Evolutionary conservation across 2,888 invertebrate genomes (phyloP).

Genomic region (Caenorhabditis afra): DNA sequence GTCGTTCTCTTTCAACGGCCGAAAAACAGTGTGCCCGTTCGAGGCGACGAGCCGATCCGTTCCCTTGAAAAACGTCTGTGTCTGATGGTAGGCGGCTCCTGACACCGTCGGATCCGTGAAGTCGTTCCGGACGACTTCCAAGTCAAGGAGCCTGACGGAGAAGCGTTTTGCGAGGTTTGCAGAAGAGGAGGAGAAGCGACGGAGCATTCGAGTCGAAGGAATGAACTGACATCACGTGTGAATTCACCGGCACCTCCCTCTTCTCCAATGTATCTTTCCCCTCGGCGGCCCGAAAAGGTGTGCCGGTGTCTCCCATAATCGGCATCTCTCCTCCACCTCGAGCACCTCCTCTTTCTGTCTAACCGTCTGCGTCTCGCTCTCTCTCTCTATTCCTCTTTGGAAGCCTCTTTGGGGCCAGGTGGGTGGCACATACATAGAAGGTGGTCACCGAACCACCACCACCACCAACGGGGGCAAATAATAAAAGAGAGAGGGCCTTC

Average conservation of each 20-base stretch:
- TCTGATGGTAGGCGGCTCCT: conserved; percentile 25
- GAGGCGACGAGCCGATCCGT: conserved; percentile 23
- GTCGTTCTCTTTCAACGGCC: conserved; percentile 5
- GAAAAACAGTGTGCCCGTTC: conserved; percentile 21
- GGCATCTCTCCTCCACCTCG: conserved; percentile 7
- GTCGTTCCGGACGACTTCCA: conserved; percentile 17
- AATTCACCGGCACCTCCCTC: background rate
- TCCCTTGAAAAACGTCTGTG: conserved; percentile 21
- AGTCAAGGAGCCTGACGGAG: conserved; percentile 4
- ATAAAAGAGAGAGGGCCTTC: too few species aligned
- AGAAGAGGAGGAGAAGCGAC: conserved; percentile 26
- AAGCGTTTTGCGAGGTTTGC: conserved; percentile 1
- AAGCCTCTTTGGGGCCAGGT: conserved; percentile 44
- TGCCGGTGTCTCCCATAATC: conserved; percentile 19
- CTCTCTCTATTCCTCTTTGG: too few species aligned
- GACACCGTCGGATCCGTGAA: conserved; percentile 17
- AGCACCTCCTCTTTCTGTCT: conserved; percentile 34
- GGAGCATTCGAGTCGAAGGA: conserved; percentile 7
- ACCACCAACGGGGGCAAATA: conserved; percentile 49
- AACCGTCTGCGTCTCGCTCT: conserved; percentile 17
- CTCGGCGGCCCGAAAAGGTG: conserved; percentile 41
- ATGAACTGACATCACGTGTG: background rate
- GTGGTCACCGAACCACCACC: too few species aligned
- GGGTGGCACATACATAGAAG: conserved; percentile 41
- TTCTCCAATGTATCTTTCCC: conserved; percentile 8